A percentile compares a stretch with the other conserved stretches of the same genome.
Conservation (phyloP, 2,797 vertebrate species). For the Ctenosaura bakeri region DNA sequence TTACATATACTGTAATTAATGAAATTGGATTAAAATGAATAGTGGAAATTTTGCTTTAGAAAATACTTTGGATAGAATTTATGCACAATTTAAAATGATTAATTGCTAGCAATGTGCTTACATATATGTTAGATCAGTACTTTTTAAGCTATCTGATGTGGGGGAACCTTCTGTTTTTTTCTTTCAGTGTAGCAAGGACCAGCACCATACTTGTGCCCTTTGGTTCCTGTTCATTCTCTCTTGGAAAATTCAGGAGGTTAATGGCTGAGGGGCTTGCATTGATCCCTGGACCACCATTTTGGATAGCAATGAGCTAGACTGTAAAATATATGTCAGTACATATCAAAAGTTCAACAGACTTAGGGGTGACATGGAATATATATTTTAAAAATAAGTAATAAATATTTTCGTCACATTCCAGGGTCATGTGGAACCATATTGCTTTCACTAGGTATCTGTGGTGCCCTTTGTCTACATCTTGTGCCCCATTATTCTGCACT, state of each 20-base stretch:
- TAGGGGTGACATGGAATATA: background rate
- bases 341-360: background rate
- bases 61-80: background rate
- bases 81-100: background rate
- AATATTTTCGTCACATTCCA: background rate
- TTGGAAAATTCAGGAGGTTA: too few relatives aligned
- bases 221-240: too few relatives aligned
- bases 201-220: too few relatives aligned
- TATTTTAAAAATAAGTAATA: conserved; percentile 8
- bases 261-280: too few relatives aligned
- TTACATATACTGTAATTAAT: background rate
- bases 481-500: rapidly evolving
- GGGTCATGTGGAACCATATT: conserved; percentile 39
- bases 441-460: rapidly evolving
- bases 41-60: background rate
- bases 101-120: background rate
- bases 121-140: too few relatives aligned
- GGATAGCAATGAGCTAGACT: background rate
- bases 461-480: rapidly evolving
- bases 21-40: background rate
- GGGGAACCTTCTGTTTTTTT: too few relatives aligned
- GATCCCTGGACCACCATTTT: too few relatives aligned
- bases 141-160: too few relatives aligned
- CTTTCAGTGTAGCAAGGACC: too few relatives aligned
- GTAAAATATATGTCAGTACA: too few relatives aligned